phyloP scores from a whole-genome alignment of 2,888 invertebrate species.

The Nomada goodeniana region DNA sequence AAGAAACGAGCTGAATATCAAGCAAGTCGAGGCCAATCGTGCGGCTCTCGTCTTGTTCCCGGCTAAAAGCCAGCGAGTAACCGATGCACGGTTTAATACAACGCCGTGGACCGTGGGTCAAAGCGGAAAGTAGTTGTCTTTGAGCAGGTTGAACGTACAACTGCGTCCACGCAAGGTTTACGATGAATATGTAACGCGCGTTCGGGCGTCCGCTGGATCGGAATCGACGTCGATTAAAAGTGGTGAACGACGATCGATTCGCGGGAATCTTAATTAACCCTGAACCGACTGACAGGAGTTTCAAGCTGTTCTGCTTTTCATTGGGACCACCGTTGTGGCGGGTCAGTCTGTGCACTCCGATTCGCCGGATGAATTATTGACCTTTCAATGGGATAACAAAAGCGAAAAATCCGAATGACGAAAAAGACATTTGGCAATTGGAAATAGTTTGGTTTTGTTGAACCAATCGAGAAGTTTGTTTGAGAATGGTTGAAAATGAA shows the following conservation, averaged over 20 bases:
- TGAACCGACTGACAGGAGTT: neutral
- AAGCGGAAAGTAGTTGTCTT: slow-evolving; percentile 60
- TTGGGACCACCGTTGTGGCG: neutral
- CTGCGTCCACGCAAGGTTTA: slow-evolving; percentile 10
- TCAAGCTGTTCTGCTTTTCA: neutral
- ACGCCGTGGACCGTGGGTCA: slow-evolving; percentile 11
- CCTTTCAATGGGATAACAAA: too few species aligned
- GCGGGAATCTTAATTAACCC: slow-evolving; percentile 49
- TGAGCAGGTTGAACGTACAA: slow-evolving; percentile 38
- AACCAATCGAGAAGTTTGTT: too few species aligned
- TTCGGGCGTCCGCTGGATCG: slow-evolving; percentile 11
- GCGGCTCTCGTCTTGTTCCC: slow-evolving; percentile 33
- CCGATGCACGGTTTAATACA: slow-evolving; percentile 33
- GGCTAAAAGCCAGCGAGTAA: slow-evolving; percentile 36
- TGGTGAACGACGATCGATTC: slow-evolving; percentile 31
- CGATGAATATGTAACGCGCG: slow-evolving; percentile 53
- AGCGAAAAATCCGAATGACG: too few species aligned
- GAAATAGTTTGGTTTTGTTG: too few species aligned
- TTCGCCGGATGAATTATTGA: too few species aligned
- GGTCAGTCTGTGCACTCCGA: too few species aligned
- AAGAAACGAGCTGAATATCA: slow-evolving; percentile 58
- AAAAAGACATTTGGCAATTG: too few species aligned
- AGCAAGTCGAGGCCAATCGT: slow-evolving; percentile 59
- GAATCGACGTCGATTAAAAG: slow-evolving; percentile 18
- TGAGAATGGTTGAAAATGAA: too few species aligned